Percentiles rank a stretch among this genome's conserved stretches.
phyloP scores from a whole-genome alignment of 2,113 vertebrate genomes.

The Salvelinus alpinus region DNA sequence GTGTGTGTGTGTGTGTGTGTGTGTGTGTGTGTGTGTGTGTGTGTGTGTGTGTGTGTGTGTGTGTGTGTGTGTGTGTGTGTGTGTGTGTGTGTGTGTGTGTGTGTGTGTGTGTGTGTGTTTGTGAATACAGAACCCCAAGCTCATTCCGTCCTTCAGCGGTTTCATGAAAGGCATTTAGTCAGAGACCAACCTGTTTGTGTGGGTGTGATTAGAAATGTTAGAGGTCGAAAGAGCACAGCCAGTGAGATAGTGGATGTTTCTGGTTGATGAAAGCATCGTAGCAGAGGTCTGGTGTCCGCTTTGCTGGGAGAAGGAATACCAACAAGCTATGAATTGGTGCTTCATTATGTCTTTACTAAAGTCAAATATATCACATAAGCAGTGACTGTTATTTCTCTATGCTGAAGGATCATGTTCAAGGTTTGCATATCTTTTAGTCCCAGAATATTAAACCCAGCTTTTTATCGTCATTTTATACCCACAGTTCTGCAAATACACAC shows the following conservation, averaged over 20 bases:
- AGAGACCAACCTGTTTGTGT: not conserved
- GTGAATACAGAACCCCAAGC: not conserved
- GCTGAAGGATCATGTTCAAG: no score
- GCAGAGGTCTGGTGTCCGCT: conserved; percentile 67
- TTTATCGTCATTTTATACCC: no score
- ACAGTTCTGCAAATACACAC: no score
- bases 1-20: not conserved
- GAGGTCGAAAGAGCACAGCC: not conserved
- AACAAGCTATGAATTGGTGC: no score
- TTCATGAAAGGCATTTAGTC: not conserved
- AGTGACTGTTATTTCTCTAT: no score
- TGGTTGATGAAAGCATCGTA: conserved; percentile 70
- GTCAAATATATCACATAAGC: no score
- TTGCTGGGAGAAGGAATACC: conserved; percentile 50
- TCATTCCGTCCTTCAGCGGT: not conserved
- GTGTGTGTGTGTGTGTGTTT: not conserved
- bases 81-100: conserved; percentile 22
- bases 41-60: conserved; percentile 21
- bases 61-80: conserved; percentile 17
- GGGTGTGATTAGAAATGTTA: not conserved
- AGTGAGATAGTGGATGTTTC: conserved; percentile 33
- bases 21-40: not conserved
- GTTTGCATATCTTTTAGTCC: no score
- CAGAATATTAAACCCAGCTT: no score
- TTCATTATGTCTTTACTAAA: no score